These are phyloP conservation scores for Labeo calbasu DNA, from an alignment of 2,797 vertebrate species.

Conservation along the genomic window DNA sequence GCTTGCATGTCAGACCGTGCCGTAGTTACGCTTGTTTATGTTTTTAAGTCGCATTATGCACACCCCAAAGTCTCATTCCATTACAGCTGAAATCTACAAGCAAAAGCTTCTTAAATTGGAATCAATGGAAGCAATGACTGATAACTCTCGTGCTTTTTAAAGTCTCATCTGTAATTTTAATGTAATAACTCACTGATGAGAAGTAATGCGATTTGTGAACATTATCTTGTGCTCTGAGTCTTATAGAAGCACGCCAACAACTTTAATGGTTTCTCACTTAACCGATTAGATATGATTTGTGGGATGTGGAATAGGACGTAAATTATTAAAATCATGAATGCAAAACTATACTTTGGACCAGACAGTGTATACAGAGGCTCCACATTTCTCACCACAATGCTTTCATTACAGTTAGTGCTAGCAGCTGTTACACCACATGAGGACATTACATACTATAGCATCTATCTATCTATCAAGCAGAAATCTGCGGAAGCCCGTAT, in stretches of 20 bases:
- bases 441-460: not conserved
- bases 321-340: slow-evolving; percentile 8
- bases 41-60: not conserved
- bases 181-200: not conserved
- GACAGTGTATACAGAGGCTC: slow-evolving; percentile 2
- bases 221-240: not conserved
- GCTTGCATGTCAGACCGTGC: not conserved
- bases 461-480: too few relatives aligned
- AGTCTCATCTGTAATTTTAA: not conserved
- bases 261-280: slow-evolving; percentile 7
- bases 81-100: not conserved
- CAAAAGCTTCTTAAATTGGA: not conserved
- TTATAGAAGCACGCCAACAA: not conserved
- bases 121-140: not conserved
- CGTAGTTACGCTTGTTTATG: not conserved
- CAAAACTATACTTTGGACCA: slow-evolving; percentile 5
- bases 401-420: not conserved
- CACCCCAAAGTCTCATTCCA: not conserved
- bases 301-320: slow-evolving; percentile 6
- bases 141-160: not conserved
- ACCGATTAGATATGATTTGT: slow-evolving; percentile 10
- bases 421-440: not conserved
- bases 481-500: too few relatives aligned
- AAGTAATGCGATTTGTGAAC: not conserved
- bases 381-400: not conserved